phyloP scores from a whole-genome alignment of 2,888 invertebrate species.

The Didymodactylos carnosus region DNA sequence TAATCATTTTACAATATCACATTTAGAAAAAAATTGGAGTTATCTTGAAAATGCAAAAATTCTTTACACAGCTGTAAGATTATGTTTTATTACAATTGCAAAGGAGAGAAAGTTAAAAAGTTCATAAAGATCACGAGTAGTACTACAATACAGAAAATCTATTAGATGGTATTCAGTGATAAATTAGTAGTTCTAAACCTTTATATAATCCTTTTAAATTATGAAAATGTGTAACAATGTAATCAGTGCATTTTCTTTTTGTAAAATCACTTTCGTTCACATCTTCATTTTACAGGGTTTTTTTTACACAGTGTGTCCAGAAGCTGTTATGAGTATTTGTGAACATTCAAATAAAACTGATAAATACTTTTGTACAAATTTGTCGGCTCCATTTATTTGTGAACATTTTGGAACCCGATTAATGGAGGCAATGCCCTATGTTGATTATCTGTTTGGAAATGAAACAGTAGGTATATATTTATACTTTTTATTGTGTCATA shows the following conservation, averaged over 20 bases:
- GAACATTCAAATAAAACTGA: constrained; percentile 50
- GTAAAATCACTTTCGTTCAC: too few relatives aligned
- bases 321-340: constrained; percentile 63
- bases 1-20: constrained; percentile 67
- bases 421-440: constrained; percentile 61
- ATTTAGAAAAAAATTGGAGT: constrained; percentile 54
- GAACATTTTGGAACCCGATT: constrained; percentile 64
- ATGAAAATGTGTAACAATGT: too few relatives aligned
- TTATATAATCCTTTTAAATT: too few relatives aligned
- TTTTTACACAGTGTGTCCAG: constrained; percentile 79
- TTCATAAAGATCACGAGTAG: too few relatives aligned
- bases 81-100: too few relatives aligned
- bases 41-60: constrained; percentile 58
- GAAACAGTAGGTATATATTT: constrained; percentile 46
- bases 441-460: constrained; percentile 84
- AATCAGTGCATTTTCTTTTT: too few relatives aligned
- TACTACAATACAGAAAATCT: too few relatives aligned
- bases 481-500: not conserved
- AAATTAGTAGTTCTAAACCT: too few relatives aligned
- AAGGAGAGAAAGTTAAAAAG: too few relatives aligned
- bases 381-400: constrained; percentile 83
- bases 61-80: constrained; percentile 64
- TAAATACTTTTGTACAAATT: constrained; percentile 67
- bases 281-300: too few relatives aligned
- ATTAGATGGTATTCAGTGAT: too few relatives aligned